These are phyloP conservation scores for Elymnias hypermnestra DNA, from an alignment of 1,140 invertebrate species.

Conservation along the genomic window DNA sequence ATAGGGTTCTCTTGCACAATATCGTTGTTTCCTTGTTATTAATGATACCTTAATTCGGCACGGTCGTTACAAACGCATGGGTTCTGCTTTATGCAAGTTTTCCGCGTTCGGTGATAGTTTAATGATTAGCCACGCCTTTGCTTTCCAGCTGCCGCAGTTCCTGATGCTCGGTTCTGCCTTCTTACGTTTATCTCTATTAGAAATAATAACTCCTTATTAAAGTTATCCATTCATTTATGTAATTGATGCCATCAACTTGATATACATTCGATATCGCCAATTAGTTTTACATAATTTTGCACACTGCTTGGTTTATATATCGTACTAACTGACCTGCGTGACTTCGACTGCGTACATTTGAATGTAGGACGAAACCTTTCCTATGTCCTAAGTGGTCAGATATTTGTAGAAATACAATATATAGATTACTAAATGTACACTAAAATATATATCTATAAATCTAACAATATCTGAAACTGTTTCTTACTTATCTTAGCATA, in stretches of 20 bases:
- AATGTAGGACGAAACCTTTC: too few species aligned
- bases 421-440: too few species aligned
- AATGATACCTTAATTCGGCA: constrained; percentile 46
- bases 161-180: constrained; percentile 12
- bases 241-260: constrained; percentile 3
- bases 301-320: background rate
- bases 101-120: constrained; percentile 36
- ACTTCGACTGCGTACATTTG: too few species aligned
- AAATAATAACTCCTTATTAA: constrained; percentile 4
- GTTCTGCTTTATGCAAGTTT: constrained; percentile 38
- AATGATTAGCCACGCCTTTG: constrained; percentile 32
- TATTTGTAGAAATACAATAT: too few species aligned
- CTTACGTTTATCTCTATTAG: constrained; percentile 18
- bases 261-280: background rate
- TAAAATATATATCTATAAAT: background rate
- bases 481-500: background rate
- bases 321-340: too few species aligned
- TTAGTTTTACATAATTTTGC: background rate
- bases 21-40: constrained; percentile 39
- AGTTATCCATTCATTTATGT: constrained; percentile 7
- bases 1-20: constrained; percentile 38
- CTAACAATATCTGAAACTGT: background rate
- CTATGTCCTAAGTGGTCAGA: too few species aligned
- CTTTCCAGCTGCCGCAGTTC: constrained; percentile 26
- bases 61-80: constrained; percentile 33